Evolutionary conservation across 35 echinoderm and acorn worm genomes (phyloP).

Genomic region (Anneissia japonica): DNA sequence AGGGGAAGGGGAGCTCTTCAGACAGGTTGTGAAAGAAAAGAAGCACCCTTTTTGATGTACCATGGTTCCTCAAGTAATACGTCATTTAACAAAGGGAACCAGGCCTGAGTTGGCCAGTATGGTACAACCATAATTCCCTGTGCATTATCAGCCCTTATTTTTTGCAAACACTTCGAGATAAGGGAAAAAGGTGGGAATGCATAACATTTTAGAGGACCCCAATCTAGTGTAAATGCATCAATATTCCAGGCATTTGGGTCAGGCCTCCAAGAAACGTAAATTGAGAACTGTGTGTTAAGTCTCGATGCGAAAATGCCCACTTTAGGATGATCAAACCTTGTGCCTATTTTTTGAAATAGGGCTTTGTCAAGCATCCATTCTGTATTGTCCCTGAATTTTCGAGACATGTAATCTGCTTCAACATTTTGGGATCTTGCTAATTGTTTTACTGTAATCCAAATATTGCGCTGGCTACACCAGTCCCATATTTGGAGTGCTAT

Average conservation of each 20-base stretch:
- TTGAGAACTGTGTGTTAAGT: not conserved
- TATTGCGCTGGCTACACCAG: slow-evolving; percentile 5
- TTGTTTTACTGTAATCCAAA: slow-evolving; percentile 30
- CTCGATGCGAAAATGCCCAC: slow-evolving; percentile 17
- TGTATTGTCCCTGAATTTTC: slow-evolving; percentile 13
- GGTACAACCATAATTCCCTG: slow-evolving; percentile 21
- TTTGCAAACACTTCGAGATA: slow-evolving; percentile 7
- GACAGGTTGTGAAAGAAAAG: too few relatives aligned
- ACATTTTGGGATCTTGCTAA: slow-evolving; percentile 7
- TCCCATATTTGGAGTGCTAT: slow-evolving; percentile 14
- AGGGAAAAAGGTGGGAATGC: slow-evolving; percentile 49
- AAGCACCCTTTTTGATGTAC: too few relatives aligned
- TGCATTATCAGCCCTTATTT: slow-evolving; percentile 20
- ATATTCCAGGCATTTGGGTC: slow-evolving; percentile 17
- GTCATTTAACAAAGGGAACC: not conserved
- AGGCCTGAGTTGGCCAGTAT: slow-evolving; percentile 35
- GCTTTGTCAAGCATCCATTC: slow-evolving; percentile 17
- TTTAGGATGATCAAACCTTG: not conserved
- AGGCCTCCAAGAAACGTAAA: slow-evolving; percentile 3
- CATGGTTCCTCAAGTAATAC: too few relatives aligned
- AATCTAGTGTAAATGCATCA: slow-evolving; percentile 25
- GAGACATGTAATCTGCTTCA: slow-evolving; percentile 14
- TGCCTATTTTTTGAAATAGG: slow-evolving; percentile 8
- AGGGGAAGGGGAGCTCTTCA: too few relatives aligned
- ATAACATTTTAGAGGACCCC: slow-evolving; percentile 14